Evolutionary conservation across 2,113 vertebrate genomes (phyloP).

Genomic region (Zeus faber): DNA sequence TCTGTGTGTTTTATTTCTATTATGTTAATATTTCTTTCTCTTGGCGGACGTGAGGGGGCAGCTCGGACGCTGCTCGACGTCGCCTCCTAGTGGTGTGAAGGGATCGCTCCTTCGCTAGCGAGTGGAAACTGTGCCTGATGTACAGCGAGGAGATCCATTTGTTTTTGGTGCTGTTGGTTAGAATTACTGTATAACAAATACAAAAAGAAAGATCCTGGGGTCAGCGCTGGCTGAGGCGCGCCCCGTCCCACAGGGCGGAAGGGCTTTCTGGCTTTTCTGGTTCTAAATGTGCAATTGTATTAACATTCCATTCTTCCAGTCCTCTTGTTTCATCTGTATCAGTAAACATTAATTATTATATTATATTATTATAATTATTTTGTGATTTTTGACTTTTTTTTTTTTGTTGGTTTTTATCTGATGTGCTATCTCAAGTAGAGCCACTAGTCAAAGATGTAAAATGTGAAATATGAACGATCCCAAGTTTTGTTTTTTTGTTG

Average conservation of each 20-base stretch:
- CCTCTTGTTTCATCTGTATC: constrained; percentile 75
- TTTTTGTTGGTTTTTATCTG: constrained; percentile 63
- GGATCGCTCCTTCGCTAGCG: constrained; percentile 77
- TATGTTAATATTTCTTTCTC: constrained; percentile 50
- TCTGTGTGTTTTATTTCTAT: constrained; percentile 63
- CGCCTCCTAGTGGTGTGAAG: constrained; percentile 52
- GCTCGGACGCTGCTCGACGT: constrained; percentile 43
- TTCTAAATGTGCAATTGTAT: constrained; percentile 97
- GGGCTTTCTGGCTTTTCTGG: constrained; percentile 81
- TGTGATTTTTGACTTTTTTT: constrained; percentile 36
- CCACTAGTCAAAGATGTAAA: constrained; percentile 90
- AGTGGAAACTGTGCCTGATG: constrained; percentile 94
- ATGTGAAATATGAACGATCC: constrained; percentile 88
- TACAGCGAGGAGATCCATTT: constrained; percentile 89
- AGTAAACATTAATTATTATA: constrained; percentile 78
- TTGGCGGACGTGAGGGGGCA: constrained; percentile 48
- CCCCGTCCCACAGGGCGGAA: constrained; percentile 76
- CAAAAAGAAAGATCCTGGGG: constrained; percentile 68
- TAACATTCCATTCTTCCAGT: constrained; percentile 94
- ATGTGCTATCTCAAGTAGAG: constrained; percentile 85
- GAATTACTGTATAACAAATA: constrained; percentile 83
- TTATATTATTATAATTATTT: constrained; percentile 63
- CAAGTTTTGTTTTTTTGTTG: constrained; percentile 47
- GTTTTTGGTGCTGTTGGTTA: constrained; percentile 98
- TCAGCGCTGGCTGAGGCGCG: constrained; percentile 32